Evolutionary conservation across 2,797 vertebrate genomes (phyloP), one percentile per base, ranked within the genome.

Genomic region (Periparus ater): DNA sequence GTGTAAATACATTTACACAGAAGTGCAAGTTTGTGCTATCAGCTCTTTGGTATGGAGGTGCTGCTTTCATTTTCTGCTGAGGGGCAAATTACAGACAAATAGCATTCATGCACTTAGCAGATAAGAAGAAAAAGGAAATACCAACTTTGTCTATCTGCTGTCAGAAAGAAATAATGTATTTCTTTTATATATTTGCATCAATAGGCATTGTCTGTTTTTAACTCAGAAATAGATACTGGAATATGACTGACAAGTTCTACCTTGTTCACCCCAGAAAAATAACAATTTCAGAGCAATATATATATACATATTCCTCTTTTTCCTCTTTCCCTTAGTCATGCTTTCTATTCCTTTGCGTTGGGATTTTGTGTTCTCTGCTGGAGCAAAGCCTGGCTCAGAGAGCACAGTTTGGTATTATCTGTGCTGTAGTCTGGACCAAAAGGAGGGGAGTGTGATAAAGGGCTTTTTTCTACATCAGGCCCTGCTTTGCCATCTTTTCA

Each of bases 381-480:
- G 42, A 40, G 48, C 22, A 53, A 45, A 76, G 23, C 38, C 63
- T 51, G 75, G 27, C 25, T 61, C 38, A 66, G 25, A 66, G 34
- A 58, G 47, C 10, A 13, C 26, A 34, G 38, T n/a, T 86, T 32
- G 18, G 29, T 25, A 17, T 22, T 32, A 40, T 42, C 18, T 62
- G 42, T 44, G 58, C 62, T 54, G 9, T 13, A 54, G 25, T 54
- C 26, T 45, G 30, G 23, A 50, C 53, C 2, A 3, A 55, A 76
- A 53, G 7, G 12, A 27, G 30, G 1, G 0, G 9, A 26, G 2
- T 4, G 1, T 36, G 38, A 30, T 57, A 6, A 71, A 50, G 22
- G 38, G 5, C 8, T 20, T 61, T 38, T 61, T 20, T 29, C 48
- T 40, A 11, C 13, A 32, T 36, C 26, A 55, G 42, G 8, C 42